These are phyloP conservation scores for Campylorhamphus procurvoides DNA, from an alignment of 2,113 vertebrate genomes.

Conservation along the genomic window DNA sequence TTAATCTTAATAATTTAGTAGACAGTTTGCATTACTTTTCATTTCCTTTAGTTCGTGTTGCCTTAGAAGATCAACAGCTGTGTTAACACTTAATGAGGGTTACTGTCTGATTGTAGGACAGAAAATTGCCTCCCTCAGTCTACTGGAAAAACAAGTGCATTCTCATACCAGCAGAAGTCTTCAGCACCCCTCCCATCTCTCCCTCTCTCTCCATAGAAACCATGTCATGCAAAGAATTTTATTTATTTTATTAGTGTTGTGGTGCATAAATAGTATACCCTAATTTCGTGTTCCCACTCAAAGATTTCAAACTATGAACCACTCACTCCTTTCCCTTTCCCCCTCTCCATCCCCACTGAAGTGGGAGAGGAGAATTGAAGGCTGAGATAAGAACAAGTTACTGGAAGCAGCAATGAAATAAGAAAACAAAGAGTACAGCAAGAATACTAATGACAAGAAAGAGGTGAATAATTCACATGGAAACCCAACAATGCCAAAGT, in stretches of 20 bases:
- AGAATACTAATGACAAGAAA: neutral
- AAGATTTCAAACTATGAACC: neutral
- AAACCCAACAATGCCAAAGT: neutral
- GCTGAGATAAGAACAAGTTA: neutral
- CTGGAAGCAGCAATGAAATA: neutral
- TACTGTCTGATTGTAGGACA: neutral
- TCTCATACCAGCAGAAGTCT: neutral
- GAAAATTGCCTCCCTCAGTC: neutral
- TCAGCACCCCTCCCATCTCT: neutral
- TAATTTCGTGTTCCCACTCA: neutral
- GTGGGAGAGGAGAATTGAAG: neutral
- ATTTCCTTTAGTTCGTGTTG: slow-evolving; percentile 16
- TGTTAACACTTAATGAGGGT: neutral
- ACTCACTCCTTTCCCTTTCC: accelerated
- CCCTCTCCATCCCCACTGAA: neutral
- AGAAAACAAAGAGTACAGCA: neutral
- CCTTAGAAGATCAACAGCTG: neutral
- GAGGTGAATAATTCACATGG: neutral
- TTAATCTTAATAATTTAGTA: neutral
- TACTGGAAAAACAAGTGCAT: neutral
- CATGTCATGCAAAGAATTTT: neutral
- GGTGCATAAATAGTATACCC: neutral
- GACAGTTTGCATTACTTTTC: neutral
- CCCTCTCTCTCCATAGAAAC: neutral
- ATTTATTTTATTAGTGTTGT: neutral